phyloP scores from a whole-genome alignment of 2,888 invertebrate species.

The Drosophila greeni region DNA sequence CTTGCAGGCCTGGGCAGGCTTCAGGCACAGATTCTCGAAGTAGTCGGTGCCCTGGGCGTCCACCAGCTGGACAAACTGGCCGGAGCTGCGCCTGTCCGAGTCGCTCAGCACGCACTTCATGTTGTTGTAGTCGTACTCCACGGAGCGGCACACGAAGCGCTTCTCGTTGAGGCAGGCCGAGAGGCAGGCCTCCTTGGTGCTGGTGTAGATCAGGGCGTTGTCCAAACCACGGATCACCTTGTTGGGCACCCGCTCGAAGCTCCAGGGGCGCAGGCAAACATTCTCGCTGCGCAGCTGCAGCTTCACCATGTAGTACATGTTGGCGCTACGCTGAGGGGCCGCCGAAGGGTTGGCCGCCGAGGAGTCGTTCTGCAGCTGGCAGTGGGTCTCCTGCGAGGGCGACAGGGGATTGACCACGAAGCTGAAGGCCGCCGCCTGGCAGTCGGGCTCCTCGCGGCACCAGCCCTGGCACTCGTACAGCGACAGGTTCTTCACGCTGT shows the following conservation, averaged over 20 bases:
- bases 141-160: slow-evolving; percentile 93
- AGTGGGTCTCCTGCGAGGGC: slow-evolving; percentile 93
- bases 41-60: slow-evolving; percentile 89
- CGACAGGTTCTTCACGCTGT: slow-evolving; percentile 93
- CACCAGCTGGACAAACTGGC: slow-evolving; percentile 92
- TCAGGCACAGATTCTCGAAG: slow-evolving; percentile 94
- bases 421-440: slow-evolving; percentile 95
- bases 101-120: slow-evolving; percentile 94
- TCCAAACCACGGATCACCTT: slow-evolving; percentile 94
- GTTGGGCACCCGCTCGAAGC: slow-evolving; percentile 95
- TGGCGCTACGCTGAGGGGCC: slow-evolving; percentile 89
- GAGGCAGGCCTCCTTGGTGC: slow-evolving; percentile 95
- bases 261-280: slow-evolving; percentile 94
- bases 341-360: slow-evolving; percentile 93
- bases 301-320: slow-evolving; percentile 97
- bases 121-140: slow-evolving; percentile 95
- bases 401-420: slow-evolving; percentile 95
- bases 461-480: slow-evolving; percentile 96
- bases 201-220: slow-evolving; percentile 94
- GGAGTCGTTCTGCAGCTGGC: slow-evolving; percentile 94
- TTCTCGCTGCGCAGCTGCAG: slow-evolving; percentile 91
- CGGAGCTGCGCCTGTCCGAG: slow-evolving; percentile 91
- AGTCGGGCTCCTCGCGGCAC: slow-evolving; percentile 95
- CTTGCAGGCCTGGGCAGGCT: slow-evolving; percentile 92
- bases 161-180: slow-evolving; percentile 96